phyloP scores from a whole-genome alignment of 2,797 vertebrate species.

The Rhinogobio ventralis region DNA sequence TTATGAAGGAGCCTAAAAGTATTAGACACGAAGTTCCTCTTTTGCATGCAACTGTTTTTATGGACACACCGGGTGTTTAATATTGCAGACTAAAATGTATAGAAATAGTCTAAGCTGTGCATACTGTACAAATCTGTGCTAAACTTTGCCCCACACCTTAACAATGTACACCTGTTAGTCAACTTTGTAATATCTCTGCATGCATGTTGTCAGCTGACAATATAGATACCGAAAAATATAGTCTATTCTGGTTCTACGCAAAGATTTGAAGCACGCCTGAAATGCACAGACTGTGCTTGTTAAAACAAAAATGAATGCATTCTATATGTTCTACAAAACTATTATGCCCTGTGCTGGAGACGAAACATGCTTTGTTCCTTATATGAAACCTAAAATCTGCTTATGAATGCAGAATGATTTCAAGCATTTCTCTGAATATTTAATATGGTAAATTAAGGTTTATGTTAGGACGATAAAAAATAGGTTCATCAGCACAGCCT shows the following conservation, averaged over 20 bases:
- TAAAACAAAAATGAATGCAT: not conserved
- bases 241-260: not conserved
- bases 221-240: not conserved
- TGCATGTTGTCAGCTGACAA: conserved; percentile 5
- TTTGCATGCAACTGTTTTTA: not conserved
- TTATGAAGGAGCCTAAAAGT: not conserved
- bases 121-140: not conserved
- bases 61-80: not conserved
- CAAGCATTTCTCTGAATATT: not conserved
- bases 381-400: not conserved
- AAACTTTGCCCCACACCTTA: not conserved
- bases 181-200: not conserved
- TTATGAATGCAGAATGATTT: not conserved
- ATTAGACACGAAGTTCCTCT: not conserved
- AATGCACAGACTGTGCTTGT: not conserved
- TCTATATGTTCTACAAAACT: not conserved
- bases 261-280: not conserved
- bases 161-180: not conserved
- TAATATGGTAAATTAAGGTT: not conserved
- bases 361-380: not conserved
- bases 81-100: not conserved
- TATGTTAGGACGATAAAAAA: not conserved
- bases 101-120: conserved; percentile 5
- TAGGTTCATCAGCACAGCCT: not conserved
- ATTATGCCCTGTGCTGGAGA: not conserved